phyloP scores from a whole-genome alignment of 2,888 invertebrate genomes.

The Ernsta delagoae region DNA sequence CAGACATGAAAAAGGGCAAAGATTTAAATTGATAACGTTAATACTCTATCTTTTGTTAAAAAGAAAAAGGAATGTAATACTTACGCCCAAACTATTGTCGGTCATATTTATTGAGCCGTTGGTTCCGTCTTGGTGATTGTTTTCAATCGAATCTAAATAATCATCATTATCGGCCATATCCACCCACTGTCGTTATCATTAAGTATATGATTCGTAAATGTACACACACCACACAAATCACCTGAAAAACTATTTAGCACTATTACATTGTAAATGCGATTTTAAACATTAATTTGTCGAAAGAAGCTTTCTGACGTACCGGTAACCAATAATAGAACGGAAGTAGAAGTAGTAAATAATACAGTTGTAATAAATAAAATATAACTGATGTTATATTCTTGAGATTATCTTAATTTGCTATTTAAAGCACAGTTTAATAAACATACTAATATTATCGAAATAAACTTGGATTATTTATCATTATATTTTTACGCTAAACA shows the following conservation, averaged over 20 bases:
- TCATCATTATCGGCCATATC: slow-evolving; percentile 83
- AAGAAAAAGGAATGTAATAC: slow-evolving; percentile 44
- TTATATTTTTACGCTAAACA: too few species aligned
- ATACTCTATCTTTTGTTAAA: too few species aligned
- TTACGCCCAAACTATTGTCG: slow-evolving; percentile 78
- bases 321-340: slow-evolving; percentile 77
- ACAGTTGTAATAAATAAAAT: slow-evolving; percentile 68
- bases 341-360: slow-evolving; percentile 11
- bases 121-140: slow-evolving; percentile 85
- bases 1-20: too few species aligned
- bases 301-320: slow-evolving; percentile 71
- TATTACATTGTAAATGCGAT: slow-evolving; percentile 31
- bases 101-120: slow-evolving; percentile 85
- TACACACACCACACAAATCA: slow-evolving; percentile 51
- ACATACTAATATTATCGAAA: slow-evolving; percentile 56
- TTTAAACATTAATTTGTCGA: slow-evolving; percentile 44
- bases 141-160: slow-evolving; percentile 80
- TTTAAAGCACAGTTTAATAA: slow-evolving; percentile 51
- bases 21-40: background rate
- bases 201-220: slow-evolving; percentile 46
- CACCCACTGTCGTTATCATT: slow-evolving; percentile 59
- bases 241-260: slow-evolving; percentile 50
- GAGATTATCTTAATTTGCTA: slow-evolving; percentile 49
- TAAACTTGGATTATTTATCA: slow-evolving; percentile 67
- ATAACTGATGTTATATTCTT: slow-evolving; percentile 54